Evolutionary conservation across 2,888 invertebrate species (phyloP).

Genomic region (Euproctis similis): DNA sequence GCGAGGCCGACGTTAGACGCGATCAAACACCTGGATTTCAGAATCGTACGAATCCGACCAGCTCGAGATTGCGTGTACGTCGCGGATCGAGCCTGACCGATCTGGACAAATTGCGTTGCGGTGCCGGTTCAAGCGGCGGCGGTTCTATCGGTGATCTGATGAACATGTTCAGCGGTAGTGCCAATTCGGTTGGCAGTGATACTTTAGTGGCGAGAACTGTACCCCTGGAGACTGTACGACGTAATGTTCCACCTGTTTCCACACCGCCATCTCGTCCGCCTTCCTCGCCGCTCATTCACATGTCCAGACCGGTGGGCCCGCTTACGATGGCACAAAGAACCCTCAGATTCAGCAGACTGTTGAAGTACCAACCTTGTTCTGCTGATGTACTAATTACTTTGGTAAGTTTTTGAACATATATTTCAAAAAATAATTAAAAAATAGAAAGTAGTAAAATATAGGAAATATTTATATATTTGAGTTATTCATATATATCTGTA

Average conservation of each 20-base stretch:
- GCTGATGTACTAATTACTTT: constrained; percentile 58
- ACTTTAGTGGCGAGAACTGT: constrained; percentile 82
- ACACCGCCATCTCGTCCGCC: constrained; percentile 61
- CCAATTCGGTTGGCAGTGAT: constrained; percentile 83
- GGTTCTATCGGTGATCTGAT: constrained; percentile 87
- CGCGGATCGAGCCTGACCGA: constrained; percentile 84
- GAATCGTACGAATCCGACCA: constrained; percentile 56
- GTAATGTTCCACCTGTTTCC: constrained; percentile 59
- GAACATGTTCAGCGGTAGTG: constrained; percentile 85
- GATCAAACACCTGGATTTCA: constrained; percentile 70
- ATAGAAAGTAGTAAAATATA: no score
- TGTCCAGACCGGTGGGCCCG: constrained; percentile 67
- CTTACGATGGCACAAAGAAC: constrained; percentile 82
- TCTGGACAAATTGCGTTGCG: constrained; percentile 78
- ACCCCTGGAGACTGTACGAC: constrained; percentile 81
- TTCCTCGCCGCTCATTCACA: constrained; percentile 59
- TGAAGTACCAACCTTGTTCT: constrained; percentile 79
- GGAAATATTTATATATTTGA: no score
- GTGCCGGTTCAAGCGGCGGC: constrained; percentile 59
- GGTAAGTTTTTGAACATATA: constrained; percentile 44
- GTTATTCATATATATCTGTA: no score
- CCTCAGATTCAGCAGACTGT: constrained; percentile 79
- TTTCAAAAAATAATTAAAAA: background rate
- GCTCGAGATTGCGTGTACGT: constrained; percentile 76
- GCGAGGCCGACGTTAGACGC: constrained; percentile 65